These are phyloP conservation scores for Anodontia alba DNA, from an alignment of 2,888 invertebrate species.

Conservation along the genomic window DNA sequence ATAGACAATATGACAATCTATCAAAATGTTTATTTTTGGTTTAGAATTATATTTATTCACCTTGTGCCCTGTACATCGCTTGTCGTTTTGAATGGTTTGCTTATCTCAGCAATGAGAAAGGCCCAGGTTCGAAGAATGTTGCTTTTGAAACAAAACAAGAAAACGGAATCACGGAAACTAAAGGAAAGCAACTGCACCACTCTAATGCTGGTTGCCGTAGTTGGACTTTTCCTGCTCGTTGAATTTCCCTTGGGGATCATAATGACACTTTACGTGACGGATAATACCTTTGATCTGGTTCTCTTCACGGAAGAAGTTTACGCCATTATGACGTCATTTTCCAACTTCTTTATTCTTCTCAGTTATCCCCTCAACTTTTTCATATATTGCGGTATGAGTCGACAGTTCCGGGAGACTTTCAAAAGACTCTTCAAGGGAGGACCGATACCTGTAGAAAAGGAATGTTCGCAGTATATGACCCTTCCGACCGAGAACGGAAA, in stretches of 20 bases:
- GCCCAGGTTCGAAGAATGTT: conserved; percentile 92
- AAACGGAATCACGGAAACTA: conserved; percentile 82
- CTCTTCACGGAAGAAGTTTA: conserved; percentile 67
- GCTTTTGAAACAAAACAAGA: conserved; percentile 90
- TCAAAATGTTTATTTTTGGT: conserved; percentile 90
- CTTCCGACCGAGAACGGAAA: conserved; percentile 81
- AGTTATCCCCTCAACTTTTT: conserved; percentile 97
- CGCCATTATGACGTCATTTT: conserved; percentile 86
- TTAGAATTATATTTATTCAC: conserved; percentile 96
- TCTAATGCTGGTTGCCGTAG: conserved; percentile 85
- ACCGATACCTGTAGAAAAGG: conserved; percentile 72
- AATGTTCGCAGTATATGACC: conserved; percentile 81
- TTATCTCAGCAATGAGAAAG: conserved; percentile 93
- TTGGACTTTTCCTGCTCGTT: conserved; percentile 86
- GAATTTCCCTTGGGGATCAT: conserved; percentile 85
- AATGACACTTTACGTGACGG: conserved; percentile 90
- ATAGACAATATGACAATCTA: conserved; percentile 88
- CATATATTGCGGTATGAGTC: conserved; percentile 98
- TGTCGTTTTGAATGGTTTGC: conserved; percentile 94
- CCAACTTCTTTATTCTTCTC: conserved; percentile 95
- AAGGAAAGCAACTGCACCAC: conserved; percentile 84
- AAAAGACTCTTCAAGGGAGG: conserved; percentile 90
- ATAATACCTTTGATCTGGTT: conserved; percentile 76
- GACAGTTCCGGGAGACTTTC: conserved; percentile 97
- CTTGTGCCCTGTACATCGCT: conserved; percentile 94